phyloP scores from a whole-genome alignment of 1,140 invertebrate species.

The Anadara kagoshimensis region DNA sequence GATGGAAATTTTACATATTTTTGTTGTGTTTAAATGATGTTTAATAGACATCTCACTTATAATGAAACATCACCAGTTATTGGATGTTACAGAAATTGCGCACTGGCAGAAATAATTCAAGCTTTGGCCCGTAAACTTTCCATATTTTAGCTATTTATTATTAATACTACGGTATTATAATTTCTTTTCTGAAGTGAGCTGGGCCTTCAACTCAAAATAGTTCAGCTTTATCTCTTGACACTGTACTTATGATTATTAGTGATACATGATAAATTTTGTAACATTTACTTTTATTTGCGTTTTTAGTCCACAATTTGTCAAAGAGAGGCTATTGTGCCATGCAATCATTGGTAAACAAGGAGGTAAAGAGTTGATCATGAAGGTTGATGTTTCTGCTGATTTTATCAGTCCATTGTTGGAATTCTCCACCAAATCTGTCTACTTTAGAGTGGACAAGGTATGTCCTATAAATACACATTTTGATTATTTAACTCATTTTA shows the following conservation, averaged over 20 bases:
- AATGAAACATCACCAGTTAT: too few relatives aligned
- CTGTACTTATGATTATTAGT: background rate
- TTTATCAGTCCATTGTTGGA: conserved; percentile 72
- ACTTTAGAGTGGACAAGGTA: conserved; percentile 72
- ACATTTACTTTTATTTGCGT: conserved; percentile 12
- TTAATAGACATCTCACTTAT: background rate
- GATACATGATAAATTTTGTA: background rate
- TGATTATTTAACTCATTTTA: too few relatives aligned
- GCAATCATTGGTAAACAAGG: conserved; percentile 73
- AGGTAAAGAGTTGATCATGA: conserved; percentile 73
- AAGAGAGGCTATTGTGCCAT: conserved; percentile 70
- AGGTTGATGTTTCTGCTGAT: conserved; percentile 68
- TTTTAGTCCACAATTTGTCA: conserved; percentile 65
- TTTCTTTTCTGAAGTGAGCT: too few relatives aligned
- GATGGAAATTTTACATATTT: too few relatives aligned
- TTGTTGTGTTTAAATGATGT: background rate
- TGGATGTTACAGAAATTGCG: too few relatives aligned
- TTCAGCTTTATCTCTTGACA: too few relatives aligned
- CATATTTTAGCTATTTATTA: too few relatives aligned
- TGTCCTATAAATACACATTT: background rate
- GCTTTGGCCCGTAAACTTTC: too few relatives aligned
- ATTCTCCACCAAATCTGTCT: conserved; percentile 71
- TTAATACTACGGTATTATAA: too few relatives aligned
- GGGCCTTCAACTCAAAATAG: too few relatives aligned
- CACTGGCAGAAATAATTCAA: too few relatives aligned